Percentiles rank a stretch among this genome's conserved stretches.
Conservation (phyloP, 2,113 vertebrate species). For the Anser cygnoides region DNA sequence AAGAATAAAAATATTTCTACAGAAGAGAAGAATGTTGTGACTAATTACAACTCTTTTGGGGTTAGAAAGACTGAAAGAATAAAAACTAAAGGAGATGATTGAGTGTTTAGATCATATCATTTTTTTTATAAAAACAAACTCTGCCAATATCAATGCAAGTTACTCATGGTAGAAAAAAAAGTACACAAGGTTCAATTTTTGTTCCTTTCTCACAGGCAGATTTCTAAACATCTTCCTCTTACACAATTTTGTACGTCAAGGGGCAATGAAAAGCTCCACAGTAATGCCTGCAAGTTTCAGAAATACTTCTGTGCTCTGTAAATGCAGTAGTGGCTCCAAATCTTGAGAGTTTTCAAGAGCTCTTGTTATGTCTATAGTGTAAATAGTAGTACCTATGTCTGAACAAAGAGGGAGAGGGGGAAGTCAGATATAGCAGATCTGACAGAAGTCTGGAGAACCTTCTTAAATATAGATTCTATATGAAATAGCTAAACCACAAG, state of each 20-base stretch:
- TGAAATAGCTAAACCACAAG: background rate
- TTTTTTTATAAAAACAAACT: constrained; percentile 7
- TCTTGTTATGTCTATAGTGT: background rate
- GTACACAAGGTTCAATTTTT: background rate
- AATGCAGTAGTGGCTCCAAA: background rate
- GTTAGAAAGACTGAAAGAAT: background rate
- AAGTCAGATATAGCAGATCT: background rate
- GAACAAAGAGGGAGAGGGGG: background rate
- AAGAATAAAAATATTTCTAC: background rate
- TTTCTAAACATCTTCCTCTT: background rate
- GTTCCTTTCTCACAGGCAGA: background rate
- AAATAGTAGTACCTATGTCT: background rate
- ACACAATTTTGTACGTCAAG: background rate
- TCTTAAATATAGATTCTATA: background rate
- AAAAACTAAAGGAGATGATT: background rate
- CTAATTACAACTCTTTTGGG: background rate
- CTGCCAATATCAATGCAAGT: background rate
- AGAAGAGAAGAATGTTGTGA: background rate
- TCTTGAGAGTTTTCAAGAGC: background rate
- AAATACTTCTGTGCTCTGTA: background rate
- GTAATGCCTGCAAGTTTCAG: background rate
- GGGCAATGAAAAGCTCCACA: background rate
- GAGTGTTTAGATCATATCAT: background rate
- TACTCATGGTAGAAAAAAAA: background rate
- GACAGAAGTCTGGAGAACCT: background rate